A percentile compares a stretch with the other conserved stretches of the same genome.
phyloP scores from a whole-genome alignment of 2,113 vertebrate genomes.

The Microcebus jonahi region DNA sequence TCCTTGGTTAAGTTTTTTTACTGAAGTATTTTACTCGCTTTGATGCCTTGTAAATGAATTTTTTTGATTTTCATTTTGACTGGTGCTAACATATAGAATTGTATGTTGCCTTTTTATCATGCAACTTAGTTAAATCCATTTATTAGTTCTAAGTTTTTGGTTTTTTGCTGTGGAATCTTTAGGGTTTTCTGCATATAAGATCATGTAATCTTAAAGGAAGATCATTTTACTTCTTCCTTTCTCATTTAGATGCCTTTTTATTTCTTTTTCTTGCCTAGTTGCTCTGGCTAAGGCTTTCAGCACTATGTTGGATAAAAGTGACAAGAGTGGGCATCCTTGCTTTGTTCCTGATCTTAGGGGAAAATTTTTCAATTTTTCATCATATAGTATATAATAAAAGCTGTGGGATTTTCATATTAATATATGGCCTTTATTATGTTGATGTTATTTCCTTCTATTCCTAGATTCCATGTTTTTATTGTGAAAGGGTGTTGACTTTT shows the following conservation, averaged over 20 bases:
- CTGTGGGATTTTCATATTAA: neutral
- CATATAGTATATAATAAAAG: neutral
- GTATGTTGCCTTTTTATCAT: neutral
- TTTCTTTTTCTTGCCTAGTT: neutral
- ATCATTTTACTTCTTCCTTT: neutral
- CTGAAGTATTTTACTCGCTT: neutral
- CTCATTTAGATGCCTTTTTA: neutral
- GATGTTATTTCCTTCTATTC: neutral
- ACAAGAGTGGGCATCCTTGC: neutral
- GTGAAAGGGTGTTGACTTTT: neutral
- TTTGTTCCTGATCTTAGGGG: neutral
- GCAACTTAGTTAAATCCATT: neutral
- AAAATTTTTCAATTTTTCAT: neutral
- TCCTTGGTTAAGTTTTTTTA: neutral
- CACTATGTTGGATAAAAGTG: neutral
- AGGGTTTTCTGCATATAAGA: neutral
- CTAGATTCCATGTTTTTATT: neutral
- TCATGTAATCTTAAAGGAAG: neutral
- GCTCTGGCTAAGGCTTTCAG: neutral
- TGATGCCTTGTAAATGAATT: neutral
- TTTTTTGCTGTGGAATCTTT: neutral
- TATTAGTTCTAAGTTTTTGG: neutral
- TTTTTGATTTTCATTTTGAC: neutral
- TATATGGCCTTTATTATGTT: neutral
- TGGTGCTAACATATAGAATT: neutral